phyloP scores from a whole-genome alignment of 2,113 vertebrate genomes.

The Anser cygnoides region DNA sequence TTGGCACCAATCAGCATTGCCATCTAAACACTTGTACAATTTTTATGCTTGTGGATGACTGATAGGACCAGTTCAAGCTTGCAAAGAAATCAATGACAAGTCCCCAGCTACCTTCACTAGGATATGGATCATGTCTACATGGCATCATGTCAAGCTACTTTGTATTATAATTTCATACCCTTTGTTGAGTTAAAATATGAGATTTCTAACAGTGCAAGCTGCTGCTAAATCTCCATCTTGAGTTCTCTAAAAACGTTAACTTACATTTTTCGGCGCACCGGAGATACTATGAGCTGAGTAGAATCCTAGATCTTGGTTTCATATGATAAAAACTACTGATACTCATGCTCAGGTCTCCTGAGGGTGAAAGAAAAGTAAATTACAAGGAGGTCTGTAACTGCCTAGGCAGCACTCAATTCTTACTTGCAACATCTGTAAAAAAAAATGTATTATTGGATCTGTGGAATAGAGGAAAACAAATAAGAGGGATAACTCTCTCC shows the following conservation, averaged over 20 bases:
- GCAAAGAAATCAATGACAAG: not conserved
- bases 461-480: not conserved
- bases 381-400: not conserved
- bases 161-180: not conserved
- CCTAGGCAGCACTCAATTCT: not conserved
- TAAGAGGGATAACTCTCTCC: not conserved
- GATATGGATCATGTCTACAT: not conserved
- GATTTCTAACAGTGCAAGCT: not conserved
- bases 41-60: not conserved
- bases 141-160: not conserved
- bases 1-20: not conserved
- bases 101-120: not conserved
- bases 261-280: not conserved
- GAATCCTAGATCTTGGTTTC: conserved; percentile 13
- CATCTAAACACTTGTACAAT: not conserved
- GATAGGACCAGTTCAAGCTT: not conserved
- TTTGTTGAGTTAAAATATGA: conserved; percentile 17
- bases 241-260: not conserved
- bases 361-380: conserved; percentile 30
- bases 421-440: not conserved
- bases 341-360: not conserved
- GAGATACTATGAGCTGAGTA: not conserved
- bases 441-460: not conserved
- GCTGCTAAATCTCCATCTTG: not conserved
- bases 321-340: not conserved